Evolutionary conservation across 2,113 vertebrate species (phyloP).

Genomic region (Phalacrocorax carbo): DNA sequence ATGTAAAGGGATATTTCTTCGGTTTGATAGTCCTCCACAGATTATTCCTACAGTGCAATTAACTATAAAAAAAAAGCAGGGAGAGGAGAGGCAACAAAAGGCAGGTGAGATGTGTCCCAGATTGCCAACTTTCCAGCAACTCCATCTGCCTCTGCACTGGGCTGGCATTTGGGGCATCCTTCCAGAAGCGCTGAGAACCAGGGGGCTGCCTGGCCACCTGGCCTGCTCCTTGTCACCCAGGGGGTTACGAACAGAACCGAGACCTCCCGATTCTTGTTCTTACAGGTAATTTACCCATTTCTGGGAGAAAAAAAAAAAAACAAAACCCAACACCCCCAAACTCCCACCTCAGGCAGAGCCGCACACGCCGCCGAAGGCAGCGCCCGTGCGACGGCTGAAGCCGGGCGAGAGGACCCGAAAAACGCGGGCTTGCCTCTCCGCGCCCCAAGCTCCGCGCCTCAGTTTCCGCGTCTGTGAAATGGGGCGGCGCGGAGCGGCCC

Average conservation of each 20-base stretch:
- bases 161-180: fast-evolving
- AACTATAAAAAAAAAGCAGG: not conserved
- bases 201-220: fast-evolving
- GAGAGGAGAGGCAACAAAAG: not conserved
- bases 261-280: not conserved
- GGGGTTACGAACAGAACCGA: fast-evolving
- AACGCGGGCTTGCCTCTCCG: not conserved
- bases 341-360: too few species aligned
- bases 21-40: fast-evolving
- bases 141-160: not conserved
- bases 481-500: not conserved
- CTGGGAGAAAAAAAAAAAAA: too few species aligned
- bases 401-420: not conserved
- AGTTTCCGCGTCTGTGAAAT: not conserved
- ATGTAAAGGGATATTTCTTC: not conserved
- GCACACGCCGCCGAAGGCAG: not conserved
- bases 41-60: fast-evolving
- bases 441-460: not conserved
- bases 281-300: not conserved
- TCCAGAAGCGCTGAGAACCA: fast-evolving
- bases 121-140: fast-evolving
- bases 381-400: not conserved
- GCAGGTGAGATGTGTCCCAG: not conserved
- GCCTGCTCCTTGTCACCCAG: too few species aligned
- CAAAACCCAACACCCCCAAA: too few species aligned